Percentiles rank a stretch among this genome's conserved stretches.
These are phyloP conservation scores for Cantharis rufa DNA, from an alignment of 2,888 invertebrate species.

Conservation along the genomic window DNA sequence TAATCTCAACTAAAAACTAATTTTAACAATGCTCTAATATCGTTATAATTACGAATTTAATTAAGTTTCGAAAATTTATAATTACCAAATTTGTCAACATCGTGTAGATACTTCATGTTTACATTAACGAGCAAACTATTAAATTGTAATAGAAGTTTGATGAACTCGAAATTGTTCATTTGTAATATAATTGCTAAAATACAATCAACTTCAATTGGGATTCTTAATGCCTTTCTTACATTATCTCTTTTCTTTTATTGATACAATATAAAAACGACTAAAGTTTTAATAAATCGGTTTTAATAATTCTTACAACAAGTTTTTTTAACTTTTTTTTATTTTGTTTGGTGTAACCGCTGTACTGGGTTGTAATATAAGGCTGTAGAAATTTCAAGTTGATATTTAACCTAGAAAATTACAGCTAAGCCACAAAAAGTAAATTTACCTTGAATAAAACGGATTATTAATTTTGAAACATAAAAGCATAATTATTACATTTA, in stretches of 20 bases:
- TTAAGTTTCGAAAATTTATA: background rate
- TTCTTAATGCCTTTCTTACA: background rate
- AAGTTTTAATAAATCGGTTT: background rate
- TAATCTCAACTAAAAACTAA: background rate
- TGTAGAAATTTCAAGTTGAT: no score
- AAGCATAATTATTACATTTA: no score
- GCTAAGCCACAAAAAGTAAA: no score
- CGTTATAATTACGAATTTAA: background rate
- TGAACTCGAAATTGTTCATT: background rate
- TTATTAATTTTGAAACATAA: no score
- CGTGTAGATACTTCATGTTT: background rate
- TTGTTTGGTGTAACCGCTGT: no score
- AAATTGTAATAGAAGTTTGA: background rate
- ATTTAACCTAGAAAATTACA: no score
- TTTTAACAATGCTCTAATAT: background rate
- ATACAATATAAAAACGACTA: background rate
- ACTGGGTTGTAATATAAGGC: no score
- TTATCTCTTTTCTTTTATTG: background rate
- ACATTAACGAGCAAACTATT: background rate
- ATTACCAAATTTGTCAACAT: background rate
- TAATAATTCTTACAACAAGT: no score
- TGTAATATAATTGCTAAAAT: background rate
- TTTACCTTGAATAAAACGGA: no score
- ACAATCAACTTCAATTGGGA: background rate
- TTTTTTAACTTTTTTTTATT: no score